A percentile compares a stretch with the other conserved stretches of the same genome.
Conservation (phyloP, 2,888 invertebrate species). For the Tuta absoluta region DNA sequence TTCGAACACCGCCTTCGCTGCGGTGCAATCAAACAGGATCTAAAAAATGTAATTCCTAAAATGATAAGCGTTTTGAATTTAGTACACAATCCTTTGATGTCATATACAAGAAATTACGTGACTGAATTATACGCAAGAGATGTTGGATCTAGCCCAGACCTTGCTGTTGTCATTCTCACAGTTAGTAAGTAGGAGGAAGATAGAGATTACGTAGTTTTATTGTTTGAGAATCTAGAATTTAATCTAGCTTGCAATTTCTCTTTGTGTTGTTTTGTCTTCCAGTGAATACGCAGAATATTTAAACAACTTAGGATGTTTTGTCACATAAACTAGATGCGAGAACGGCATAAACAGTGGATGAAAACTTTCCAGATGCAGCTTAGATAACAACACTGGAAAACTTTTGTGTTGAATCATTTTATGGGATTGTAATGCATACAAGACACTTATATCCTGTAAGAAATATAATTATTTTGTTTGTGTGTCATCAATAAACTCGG, state of each 20-base stretch:
- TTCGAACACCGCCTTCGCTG: too few species aligned
- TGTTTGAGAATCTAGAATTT: neutral
- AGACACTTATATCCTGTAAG: too few species aligned
- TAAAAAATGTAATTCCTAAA: too few species aligned
- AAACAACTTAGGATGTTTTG: constrained; percentile 6
- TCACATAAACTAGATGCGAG: neutral
- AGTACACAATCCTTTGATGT: too few species aligned
- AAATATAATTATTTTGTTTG: too few species aligned
- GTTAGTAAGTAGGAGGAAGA: neutral
- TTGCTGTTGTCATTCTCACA: neutral
- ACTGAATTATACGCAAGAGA: too few species aligned
- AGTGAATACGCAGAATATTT: constrained; percentile 13
- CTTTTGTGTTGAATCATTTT: neutral
- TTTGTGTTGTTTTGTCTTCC: constrained; percentile 3
- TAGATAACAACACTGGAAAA: neutral
- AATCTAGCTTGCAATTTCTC: constrained; percentile 7
- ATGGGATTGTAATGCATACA: too few species aligned
- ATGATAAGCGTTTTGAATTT: too few species aligned
- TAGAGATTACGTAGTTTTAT: constrained; percentile 5
- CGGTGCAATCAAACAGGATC: too few species aligned
- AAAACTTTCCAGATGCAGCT: neutral
- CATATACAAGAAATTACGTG: too few species aligned
- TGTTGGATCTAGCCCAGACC: neutral
- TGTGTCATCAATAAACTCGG: too few species aligned
- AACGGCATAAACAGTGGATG: neutral